Conservation (phyloP, 2,113 vertebrate species). For the Bucco capensis region DNA sequence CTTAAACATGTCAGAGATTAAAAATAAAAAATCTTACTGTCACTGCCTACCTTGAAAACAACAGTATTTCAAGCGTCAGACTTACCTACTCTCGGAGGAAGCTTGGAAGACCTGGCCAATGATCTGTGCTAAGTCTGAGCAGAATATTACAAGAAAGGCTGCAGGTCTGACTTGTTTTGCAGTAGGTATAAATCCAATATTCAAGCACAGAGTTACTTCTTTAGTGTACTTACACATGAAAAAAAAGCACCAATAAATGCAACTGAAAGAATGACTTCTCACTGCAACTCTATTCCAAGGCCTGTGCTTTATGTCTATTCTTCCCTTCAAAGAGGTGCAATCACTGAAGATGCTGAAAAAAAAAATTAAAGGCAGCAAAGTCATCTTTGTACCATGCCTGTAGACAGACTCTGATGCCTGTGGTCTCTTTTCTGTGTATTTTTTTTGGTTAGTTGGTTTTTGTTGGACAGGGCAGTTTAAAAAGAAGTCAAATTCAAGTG, state of each 20-base stretch:
- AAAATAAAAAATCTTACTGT: background rate
- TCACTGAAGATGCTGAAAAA: background rate
- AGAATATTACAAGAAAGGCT: background rate
- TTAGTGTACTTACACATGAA: background rate
- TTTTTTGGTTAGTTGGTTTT: too few relatives aligned
- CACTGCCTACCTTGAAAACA: background rate
- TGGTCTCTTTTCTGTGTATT: too few relatives aligned
- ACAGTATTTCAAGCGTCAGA: background rate
- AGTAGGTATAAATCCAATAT: background rate
- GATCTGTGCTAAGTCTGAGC: background rate
- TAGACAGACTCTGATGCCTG: background rate
- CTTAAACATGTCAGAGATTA: background rate
- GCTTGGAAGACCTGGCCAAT: background rate
- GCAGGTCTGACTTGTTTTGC: background rate
- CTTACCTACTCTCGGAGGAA: background rate
- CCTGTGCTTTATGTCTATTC: background rate
- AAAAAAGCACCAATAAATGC: background rate
- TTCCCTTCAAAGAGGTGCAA: background rate
- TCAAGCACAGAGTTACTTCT: background rate
- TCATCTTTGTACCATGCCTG: background rate
- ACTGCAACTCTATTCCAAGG: background rate
- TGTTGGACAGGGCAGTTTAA: background rate
- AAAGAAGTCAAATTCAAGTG: background rate
- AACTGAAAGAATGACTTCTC: background rate
- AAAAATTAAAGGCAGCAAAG: background rate